A percentile compares a stretch with the other conserved stretches of the same genome.
Conservation (phyloP, 2,797 vertebrate genomes). For the Dicrostonyx torquatus region DNA sequence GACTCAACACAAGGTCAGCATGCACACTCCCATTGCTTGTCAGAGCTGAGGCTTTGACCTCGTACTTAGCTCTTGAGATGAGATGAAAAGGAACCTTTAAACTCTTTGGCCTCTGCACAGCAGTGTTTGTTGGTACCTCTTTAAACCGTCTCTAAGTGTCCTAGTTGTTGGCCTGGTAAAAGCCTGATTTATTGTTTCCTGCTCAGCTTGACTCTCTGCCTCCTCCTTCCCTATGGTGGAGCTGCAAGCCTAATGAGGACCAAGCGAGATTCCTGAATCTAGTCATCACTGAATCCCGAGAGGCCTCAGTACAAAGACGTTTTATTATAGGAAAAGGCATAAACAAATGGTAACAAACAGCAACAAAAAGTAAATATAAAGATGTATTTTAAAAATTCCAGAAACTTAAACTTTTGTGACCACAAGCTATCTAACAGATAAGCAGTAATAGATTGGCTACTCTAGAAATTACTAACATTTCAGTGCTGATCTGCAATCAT, state of each 20-base stretch:
- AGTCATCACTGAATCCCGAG: not conserved
- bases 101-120: not conserved
- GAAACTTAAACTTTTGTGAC: conserved; percentile 33
- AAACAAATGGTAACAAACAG: conserved; percentile 10
- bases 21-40: not conserved
- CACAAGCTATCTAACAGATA: not conserved
- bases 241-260: not conserved
- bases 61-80: not conserved
- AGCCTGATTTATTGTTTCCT: conserved; percentile 11
- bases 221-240: not conserved
- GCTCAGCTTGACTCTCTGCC: conserved; percentile 14
- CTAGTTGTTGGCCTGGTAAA: not conserved
- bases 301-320: not conserved
- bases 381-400: not conserved
- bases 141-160: not conserved
- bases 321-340: conserved; percentile 44
- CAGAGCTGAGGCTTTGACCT: not conserved
- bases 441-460: not conserved
- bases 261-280: not conserved
- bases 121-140: not conserved
- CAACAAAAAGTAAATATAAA: not conserved
- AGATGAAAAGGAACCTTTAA: not conserved
- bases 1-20: not conserved
- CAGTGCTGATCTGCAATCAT: not conserved
- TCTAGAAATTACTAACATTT: not conserved